Percentiles rank a stretch among this genome's conserved stretches.
phyloP scores from a whole-genome alignment of 2,888 invertebrate genomes.

The Timandra comae region DNA sequence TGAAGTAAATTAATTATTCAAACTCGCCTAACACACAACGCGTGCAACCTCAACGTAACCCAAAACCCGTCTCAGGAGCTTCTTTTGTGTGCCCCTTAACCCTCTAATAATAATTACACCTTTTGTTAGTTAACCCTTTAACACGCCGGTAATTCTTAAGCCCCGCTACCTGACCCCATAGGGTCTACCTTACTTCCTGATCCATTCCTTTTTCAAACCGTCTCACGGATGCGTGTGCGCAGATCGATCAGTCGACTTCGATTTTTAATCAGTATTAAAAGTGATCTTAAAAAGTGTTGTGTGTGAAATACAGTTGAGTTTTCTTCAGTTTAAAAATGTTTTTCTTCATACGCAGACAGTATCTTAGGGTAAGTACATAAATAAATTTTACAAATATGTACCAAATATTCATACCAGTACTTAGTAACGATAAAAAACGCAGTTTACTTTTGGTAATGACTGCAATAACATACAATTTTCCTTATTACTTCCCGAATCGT shows the following conservation, averaged over 20 bases:
- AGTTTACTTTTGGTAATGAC: constrained; percentile 20
- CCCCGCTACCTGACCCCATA: constrained; percentile 69
- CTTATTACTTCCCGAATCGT: constrained; percentile 42
- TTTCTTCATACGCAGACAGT: too few species aligned
- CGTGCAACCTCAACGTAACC: constrained; percentile 58
- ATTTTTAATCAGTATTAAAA: constrained; percentile 22
- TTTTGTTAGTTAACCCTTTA: constrained; percentile 72
- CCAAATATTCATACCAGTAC: constrained; percentile 8
- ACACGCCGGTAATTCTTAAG: constrained; percentile 66
- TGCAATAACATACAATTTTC: constrained; percentile 30
- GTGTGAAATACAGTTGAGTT: too few species aligned
- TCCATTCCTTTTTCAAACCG: constrained; percentile 64
- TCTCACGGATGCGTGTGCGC: constrained; percentile 68
- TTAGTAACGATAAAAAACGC: constrained; percentile 11
- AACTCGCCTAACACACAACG: constrained; percentile 37
- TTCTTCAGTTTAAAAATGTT: too few species aligned
- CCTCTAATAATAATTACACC: constrained; percentile 68
- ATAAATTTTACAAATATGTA: constrained; percentile 2
- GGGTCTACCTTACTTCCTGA: constrained; percentile 63
- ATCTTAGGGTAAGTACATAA: constrained; percentile 7
- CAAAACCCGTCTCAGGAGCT: constrained; percentile 44
- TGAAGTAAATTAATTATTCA: constrained; percentile 27
- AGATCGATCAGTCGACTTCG: constrained; percentile 30
- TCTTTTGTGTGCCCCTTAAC: constrained; percentile 57
- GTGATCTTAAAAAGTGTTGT: constrained; percentile 6